A percentile compares a stretch with the other conserved stretches of the same genome.
Conservation (phyloP, 2,888 invertebrate species). For the Serripes groenlandicus region DNA sequence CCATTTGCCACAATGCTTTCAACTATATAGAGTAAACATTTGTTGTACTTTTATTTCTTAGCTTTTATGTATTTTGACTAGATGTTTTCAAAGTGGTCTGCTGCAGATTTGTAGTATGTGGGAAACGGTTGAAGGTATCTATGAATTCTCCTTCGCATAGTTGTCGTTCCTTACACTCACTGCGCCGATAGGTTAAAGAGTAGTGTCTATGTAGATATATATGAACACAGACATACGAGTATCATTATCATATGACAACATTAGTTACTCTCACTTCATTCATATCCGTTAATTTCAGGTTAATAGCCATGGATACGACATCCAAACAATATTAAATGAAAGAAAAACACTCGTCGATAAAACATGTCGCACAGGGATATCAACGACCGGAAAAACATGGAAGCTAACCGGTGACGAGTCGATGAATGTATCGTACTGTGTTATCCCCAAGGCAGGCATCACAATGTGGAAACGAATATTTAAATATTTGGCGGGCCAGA, state of each 20-base stretch:
- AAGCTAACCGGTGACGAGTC: conserved; percentile 45
- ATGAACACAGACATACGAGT: too few species aligned
- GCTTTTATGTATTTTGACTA: not conserved
- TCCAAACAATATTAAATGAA: too few species aligned
- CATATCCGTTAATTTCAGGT: too few species aligned
- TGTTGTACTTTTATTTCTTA: not conserved
- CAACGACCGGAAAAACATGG: not conserved
- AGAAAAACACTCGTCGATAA: too few species aligned
- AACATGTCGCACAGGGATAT: too few species aligned
- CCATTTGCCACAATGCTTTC: not conserved
- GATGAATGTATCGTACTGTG: conserved; percentile 66
- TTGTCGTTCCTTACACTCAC: too few species aligned
- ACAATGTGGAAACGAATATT: conserved; percentile 74
- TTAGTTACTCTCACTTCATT: too few species aligned
- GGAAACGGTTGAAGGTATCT: not conserved
- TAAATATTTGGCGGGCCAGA: conserved; percentile 65
- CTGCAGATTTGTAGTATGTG: not conserved
- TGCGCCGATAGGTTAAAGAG: too few species aligned
- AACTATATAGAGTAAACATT: not conserved
- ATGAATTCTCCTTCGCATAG: too few species aligned
- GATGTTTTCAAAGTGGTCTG: not conserved
- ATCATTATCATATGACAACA: too few species aligned
- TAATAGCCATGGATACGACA: too few species aligned
- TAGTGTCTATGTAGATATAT: too few species aligned
- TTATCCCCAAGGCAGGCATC: conserved; percentile 74